Evolutionary conservation across 1,140 invertebrate species (phyloP), one percentile per base, ranked within the genome.

Genomic region (Nasonia vitripennis): DNA sequence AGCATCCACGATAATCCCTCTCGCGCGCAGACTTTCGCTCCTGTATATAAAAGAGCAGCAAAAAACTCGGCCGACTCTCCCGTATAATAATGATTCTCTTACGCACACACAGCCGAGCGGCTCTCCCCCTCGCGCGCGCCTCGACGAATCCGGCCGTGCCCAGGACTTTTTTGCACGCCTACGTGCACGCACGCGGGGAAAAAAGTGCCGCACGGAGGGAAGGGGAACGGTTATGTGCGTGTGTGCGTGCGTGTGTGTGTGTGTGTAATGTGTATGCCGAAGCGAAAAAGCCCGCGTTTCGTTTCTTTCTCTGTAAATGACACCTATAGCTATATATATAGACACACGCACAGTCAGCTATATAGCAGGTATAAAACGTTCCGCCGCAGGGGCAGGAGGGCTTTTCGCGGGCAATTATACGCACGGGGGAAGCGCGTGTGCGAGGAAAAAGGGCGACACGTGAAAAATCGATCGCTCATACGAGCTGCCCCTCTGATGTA

Each of bases 381-480:
- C 10, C 17, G 20, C 27, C 27, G 48, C 7, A 11, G 12, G 11
- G 10, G 10, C 48, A 12, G 14, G 48, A n/a, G 55, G 20, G 55
- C 0, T 62, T 62, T 62, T 20, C 17, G 55, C 55, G 55, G 14
- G 17, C 55, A 62, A 62, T 62, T 62, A 62, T 62, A 3, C 17
- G 17, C 17, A 5, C 7, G 17, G 0, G 5, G 7, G 6, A 31
- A 10, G 67, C 9, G 41, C 45, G 27, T 2, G 27, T 27, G 27
- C 27, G n/a, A 31, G 37, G 70, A 74, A 7, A 31, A 6, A 23
- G 70, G 4, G 67, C 2, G 80, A 74, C 80, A 81, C 79, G 48
- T 82, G 81, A 83, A 83, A 83, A 83, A 83, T 83, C 81, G 81
- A 82, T 82, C 34, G 81, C 68, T 14, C 23, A 41, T 62, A 27